Evolutionary conservation across 2,888 invertebrate genomes (phyloP), one percentile per base, ranked within the genome.

Genomic region (Pterostichus madidus): DNA sequence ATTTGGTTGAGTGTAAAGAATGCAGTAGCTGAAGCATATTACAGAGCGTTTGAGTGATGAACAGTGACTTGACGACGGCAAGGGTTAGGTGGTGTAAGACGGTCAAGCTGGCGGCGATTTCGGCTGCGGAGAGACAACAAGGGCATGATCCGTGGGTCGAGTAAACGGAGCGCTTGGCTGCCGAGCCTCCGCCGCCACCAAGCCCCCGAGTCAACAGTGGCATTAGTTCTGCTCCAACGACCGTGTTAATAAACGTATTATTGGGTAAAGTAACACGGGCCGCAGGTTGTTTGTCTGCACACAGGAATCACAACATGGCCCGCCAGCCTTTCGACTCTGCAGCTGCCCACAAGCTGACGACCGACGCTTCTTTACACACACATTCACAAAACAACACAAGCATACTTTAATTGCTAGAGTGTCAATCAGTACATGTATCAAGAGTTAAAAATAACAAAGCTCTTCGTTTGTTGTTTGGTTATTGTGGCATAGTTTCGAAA

Each of bases 181-280:
- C 53, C 80, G 4, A 11, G 56, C 81, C 35, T 71, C 75, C 49
- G 39, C 39, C 39, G 39, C 39, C 24, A 24, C 24, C 24, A 8
- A 64, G 73, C 76, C 35, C 52, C 24, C 64, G 46, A 77, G 77
- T 83, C 83, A 83, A 83, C 83, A 83, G 76, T 82, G 61, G 76
- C 82, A 82, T 82, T 82, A 82, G 32, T 76, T 82, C 76, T 13
- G 82, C 82, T 83, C 77, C 76, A 64, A 61, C 83, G 83, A 61
- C 64, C 77, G 64, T 52, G 77, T 77, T 83, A 77, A 83, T 83
- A 83, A 83, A 83, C 83, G 83, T 77, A 83, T 83, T 83, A 83
- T 83, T 83, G 77, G 64, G 49, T 64, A 82, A 82, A 76, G 75
- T 59, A 82, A 59, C 61, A 59, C 73, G 75, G 52, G n/a, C 83